These are phyloP conservation scores for Hyperoplus lanceolatus DNA, from an alignment of 2,797 vertebrate genomes.

Conservation along the genomic window DNA sequence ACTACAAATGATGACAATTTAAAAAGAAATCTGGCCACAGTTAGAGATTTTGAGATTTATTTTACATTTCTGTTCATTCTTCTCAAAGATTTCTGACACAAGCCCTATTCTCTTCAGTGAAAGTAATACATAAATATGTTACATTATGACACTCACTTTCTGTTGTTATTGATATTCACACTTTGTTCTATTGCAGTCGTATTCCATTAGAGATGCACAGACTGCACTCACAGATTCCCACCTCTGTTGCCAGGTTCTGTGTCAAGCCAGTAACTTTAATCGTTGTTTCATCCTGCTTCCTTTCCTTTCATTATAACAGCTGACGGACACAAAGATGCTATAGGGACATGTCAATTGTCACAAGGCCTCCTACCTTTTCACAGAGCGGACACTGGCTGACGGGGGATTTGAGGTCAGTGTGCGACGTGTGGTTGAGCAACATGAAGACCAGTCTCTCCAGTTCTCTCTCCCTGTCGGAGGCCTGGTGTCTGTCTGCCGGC, in stretches of 20 bases:
- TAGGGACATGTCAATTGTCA: background rate
- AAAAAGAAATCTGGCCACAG: background rate
- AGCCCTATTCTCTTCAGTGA: background rate
- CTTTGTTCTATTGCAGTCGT: background rate
- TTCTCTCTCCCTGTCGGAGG: slow-evolving; percentile 72
- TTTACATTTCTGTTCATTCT: background rate
- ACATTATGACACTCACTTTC: too few relatives aligned
- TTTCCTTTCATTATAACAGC: background rate
- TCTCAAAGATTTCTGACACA: background rate
- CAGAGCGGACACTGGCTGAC: slow-evolving; percentile 74
- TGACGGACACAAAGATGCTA: background rate
- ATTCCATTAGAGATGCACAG: background rate
- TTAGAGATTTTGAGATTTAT: background rate
- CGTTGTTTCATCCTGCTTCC: slow-evolving; percentile 6
- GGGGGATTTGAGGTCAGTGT: slow-evolving; percentile 68
- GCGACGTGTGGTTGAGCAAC: slow-evolving; percentile 77
- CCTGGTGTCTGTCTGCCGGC: slow-evolving; percentile 18
- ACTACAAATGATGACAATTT: background rate
- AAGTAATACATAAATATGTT: background rate
- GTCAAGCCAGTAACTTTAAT: background rate
- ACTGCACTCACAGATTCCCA: background rate
- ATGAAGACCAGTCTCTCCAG: slow-evolving; percentile 82
- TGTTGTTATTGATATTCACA: background rate
- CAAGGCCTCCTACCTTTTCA: slow-evolving; percentile 67
- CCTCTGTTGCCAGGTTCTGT: background rate